Percentiles rank a stretch among this genome's conserved stretches.
phyloP scores from a whole-genome alignment of 2,888 invertebrate genomes.

The Agonopterix alstromeriana region DNA sequence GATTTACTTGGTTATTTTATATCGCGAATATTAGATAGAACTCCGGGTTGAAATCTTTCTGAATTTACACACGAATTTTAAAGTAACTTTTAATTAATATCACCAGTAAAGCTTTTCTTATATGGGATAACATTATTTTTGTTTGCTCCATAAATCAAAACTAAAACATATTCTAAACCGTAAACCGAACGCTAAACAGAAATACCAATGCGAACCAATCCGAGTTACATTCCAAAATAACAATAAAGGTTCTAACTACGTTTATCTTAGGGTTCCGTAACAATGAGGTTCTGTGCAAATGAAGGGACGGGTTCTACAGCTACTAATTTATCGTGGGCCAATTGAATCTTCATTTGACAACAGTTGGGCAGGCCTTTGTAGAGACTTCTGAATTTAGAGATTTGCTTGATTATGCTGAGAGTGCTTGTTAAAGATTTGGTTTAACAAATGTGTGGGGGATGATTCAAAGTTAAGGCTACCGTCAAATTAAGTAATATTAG shows the following conservation, averaged over 20 bases:
- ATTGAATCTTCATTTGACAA: constrained; percentile 74
- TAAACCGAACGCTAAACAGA: constrained; percentile 10
- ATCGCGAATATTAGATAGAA: too few species aligned
- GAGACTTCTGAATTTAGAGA: constrained; percentile 25
- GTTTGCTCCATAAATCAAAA: neutral
- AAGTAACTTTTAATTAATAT: too few species aligned
- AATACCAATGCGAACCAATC: constrained; percentile 30
- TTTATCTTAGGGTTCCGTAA: constrained; percentile 30
- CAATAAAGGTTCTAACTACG: constrained; percentile 38
- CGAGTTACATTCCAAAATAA: constrained; percentile 35
- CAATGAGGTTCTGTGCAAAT: constrained; percentile 46
- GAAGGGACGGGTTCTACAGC: constrained; percentile 32
- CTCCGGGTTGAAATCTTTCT: too few species aligned
- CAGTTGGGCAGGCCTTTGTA: constrained; percentile 59
- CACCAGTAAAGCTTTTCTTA: too few species aligned
- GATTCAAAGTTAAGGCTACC: too few species aligned
- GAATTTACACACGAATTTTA: too few species aligned
- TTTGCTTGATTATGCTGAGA: constrained; percentile 36
- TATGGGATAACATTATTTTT: too few species aligned
- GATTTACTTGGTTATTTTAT: too few species aligned
- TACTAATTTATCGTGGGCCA: constrained; percentile 48
- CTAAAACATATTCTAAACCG: neutral
- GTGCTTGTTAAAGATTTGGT: too few species aligned
- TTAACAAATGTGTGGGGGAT: too few species aligned
- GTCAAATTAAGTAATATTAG: too few species aligned